Base-by-base conservation (phyloP, 2,888 invertebrate species). In the Cephonodes hylas region DNA sequence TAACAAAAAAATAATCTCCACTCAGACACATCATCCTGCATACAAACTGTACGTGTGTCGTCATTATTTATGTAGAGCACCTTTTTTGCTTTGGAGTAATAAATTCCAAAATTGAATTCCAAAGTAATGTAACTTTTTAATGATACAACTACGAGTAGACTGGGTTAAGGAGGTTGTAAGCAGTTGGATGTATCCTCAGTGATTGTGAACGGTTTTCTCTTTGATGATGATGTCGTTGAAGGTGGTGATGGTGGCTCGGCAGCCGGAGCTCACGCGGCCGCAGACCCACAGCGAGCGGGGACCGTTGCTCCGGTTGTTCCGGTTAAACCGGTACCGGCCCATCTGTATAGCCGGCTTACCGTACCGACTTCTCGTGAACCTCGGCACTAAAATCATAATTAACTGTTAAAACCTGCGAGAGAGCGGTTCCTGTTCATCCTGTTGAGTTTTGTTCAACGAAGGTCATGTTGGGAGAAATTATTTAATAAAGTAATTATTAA, bases 281-380 rank as follows among this genome's bases (percentile, higher is more conserved):
- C 88, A 88, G 10, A 82, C 82, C 88, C 87, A 88, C 13, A 84
- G 70, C 3, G 78, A 75, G 65, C 80, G 82, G 1, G 73, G 71
- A 0, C 84, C 85, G 5, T 72, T 76, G 42, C 82, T 81, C 1
- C 84, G 73, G 63, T 84, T 87, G 64, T 88, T 85, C 58, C 66
- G 66, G 48, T 73, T 74, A 58, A 70, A 76, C 8, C 76, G 66
- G 48, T 72, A 75, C 13, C 64, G 69, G 0, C 72, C 76, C 25
- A 73, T 69, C 61, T 74, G 71, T 6, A 76, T 74, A 13, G 71
- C 71, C 8, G 75, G 75, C 45, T 71, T 74, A 8, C 74, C 72
- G 45, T 65, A 72, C 13, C 72, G 66, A 27, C 67, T 66, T 8
- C 67, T 76, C 5, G 81, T 84, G 59, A 84, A 84, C 42, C 69